Conservation (phyloP, 2,113 vertebrate species). For the Rhinopithecus roxellana region DNA sequence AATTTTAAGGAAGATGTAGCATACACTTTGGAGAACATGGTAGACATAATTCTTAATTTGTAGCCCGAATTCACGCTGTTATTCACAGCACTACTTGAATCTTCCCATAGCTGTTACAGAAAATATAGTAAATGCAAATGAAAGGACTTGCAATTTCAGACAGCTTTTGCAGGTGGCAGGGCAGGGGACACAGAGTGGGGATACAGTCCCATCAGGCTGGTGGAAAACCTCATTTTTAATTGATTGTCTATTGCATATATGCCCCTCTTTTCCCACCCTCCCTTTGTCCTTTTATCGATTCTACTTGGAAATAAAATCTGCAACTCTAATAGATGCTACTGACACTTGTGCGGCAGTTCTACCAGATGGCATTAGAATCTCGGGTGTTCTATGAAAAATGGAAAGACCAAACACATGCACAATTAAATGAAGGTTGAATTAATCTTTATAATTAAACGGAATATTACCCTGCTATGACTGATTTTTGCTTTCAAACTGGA, state of each 20-base stretch:
- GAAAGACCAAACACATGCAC: conserved; percentile 75
- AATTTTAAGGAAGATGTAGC: conserved; percentile 16
- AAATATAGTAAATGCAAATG: neutral
- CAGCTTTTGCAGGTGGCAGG: neutral
- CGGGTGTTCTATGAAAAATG: conserved; percentile 83
- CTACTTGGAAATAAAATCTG: conserved; percentile 51
- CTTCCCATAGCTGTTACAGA: conserved; percentile 35
- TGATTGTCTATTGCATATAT: neutral
- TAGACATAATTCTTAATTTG: neutral
- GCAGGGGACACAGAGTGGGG: neutral
- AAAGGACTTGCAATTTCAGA: neutral
- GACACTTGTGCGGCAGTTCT: conserved; percentile 70
- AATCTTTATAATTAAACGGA: conserved; percentile 88
- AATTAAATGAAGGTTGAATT: conserved; percentile 82
- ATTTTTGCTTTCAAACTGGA: conserved; percentile 83
- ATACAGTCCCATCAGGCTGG: neutral
- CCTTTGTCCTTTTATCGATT: conserved; percentile 57
- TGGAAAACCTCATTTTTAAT: conserved; percentile 4
- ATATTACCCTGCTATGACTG: conserved; percentile 80
- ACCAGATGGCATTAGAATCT: conserved; percentile 83
- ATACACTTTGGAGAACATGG: conserved; percentile 18
- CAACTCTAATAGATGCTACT: conserved; percentile 72
- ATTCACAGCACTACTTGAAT: neutral
- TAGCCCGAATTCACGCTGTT: conserved; percentile 12
- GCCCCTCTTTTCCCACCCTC: conserved; percentile 14